Evolutionary conservation across 2,113 vertebrate species (phyloP).

Genomic region (Pedionomus torquatus): DNA sequence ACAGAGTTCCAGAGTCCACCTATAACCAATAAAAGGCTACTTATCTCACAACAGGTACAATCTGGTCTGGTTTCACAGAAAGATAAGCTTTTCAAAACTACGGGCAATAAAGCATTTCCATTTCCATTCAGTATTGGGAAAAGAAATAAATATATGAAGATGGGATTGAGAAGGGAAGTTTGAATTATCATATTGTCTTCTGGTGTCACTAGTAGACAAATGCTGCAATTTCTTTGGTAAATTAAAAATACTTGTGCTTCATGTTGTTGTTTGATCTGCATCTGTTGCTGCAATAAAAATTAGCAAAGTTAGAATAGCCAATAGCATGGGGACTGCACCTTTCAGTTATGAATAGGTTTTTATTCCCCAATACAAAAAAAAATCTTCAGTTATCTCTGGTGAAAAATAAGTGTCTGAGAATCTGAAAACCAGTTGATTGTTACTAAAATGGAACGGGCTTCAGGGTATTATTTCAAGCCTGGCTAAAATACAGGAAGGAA

Average conservation of each 20-base stretch:
- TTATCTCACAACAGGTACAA: neutral
- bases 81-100: neutral
- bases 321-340: neutral
- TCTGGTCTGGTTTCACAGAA: neutral
- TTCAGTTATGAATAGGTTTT: neutral
- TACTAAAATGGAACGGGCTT: neutral
- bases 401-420: neutral
- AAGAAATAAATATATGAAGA: neutral
- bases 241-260: neutral
- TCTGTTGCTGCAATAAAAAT: neutral
- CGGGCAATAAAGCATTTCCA: neutral
- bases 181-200: neutral
- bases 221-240: neutral
- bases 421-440: neutral
- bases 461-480: neutral
- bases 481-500: neutral
- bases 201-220: neutral
- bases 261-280: neutral
- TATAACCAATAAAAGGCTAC: neutral
- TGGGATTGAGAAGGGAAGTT: neutral
- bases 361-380: neutral
- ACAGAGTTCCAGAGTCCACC: neutral
- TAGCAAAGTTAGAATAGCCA: neutral
- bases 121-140: neutral
- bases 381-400: neutral